Percentiles rank a stretch among this genome's conserved stretches.
phyloP scores from a whole-genome alignment of 1,140 invertebrate genomes.

The Druon quercuslanigerum region DNA sequence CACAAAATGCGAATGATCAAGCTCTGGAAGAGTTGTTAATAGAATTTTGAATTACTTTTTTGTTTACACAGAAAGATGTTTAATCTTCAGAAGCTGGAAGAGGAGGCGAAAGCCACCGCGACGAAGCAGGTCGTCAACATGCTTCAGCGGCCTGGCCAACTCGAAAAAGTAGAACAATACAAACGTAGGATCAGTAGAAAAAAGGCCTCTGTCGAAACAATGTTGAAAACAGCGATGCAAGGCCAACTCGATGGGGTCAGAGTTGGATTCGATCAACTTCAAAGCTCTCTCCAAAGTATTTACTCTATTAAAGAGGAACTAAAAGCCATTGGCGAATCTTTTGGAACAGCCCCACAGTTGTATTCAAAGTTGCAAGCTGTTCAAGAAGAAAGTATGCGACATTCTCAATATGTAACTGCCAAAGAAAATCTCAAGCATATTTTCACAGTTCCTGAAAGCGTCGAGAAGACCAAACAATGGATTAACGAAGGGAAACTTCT shows the following conservation, averaged over 20 bases:
- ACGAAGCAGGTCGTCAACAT: constrained; percentile 94
- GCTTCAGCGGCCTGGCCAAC: constrained; percentile 94
- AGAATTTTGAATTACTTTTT: background rate
- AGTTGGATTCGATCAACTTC: constrained; percentile 93
- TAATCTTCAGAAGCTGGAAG: constrained; percentile 84
- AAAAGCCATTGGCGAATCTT: constrained; percentile 72
- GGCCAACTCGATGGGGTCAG: constrained; percentile 97
- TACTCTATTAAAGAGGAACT: constrained; percentile 82
- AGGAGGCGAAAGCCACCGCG: constrained; percentile 88
- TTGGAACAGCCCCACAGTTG: constrained; percentile 82
- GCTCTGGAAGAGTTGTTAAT: background rate
- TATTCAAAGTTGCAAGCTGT: constrained; percentile 89
- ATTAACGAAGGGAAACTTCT: constrained; percentile 97
- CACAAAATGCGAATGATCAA: too few relatives aligned
- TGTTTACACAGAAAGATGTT: constrained; percentile 73
- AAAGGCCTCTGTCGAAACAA: constrained; percentile 96
- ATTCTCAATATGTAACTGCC: constrained; percentile 97
- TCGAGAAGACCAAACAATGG: constrained; percentile 94
- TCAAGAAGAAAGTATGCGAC: constrained; percentile 93
- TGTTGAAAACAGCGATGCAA: constrained; percentile 98
- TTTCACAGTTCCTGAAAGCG: constrained; percentile 97
- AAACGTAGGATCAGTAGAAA: constrained; percentile 87
- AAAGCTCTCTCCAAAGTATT: constrained; percentile 89
- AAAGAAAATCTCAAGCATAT: constrained; percentile 99
- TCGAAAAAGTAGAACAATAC: constrained; percentile 96